Evolutionary conservation across 2,113 vertebrate species (phyloP).

Genomic region (Lucifuga dentata): DNA sequence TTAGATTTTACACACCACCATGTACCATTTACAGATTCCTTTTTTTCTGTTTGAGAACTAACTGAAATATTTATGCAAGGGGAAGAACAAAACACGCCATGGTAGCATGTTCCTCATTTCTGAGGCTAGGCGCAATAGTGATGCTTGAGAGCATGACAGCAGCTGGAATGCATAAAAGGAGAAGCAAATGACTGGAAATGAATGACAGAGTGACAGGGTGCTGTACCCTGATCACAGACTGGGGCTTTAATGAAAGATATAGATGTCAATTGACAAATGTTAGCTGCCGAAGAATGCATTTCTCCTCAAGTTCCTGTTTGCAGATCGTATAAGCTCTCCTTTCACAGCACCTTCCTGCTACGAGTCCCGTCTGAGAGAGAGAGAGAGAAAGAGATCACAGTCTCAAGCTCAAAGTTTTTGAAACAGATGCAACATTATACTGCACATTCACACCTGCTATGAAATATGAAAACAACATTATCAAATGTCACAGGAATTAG

Average conservation of each 20-base stretch:
- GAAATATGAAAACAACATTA: not conserved
- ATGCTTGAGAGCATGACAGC: too few relatives aligned
- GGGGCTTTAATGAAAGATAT: constrained; percentile 6
- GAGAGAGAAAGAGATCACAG: constrained; percentile 6
- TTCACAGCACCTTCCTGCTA: not conserved
- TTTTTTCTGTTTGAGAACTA: not conserved
- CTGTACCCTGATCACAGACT: not conserved
- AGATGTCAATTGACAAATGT: constrained; percentile 2
- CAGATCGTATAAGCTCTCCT: constrained; percentile 4
- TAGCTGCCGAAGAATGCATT: not conserved
- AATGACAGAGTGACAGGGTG: too few relatives aligned
- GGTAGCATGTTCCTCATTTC: too few relatives aligned
- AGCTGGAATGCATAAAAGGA: too few relatives aligned
- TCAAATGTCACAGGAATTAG: constrained; percentile 17
- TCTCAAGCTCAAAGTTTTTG: not conserved
- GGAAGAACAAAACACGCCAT: too few relatives aligned
- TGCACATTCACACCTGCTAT: not conserved
- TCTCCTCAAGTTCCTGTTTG: not conserved
- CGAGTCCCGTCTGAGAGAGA: not conserved
- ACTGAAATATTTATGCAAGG: not conserved
- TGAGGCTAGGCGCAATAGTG: too few relatives aligned
- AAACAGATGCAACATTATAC: constrained; percentile 16
- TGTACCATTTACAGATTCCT: not conserved
- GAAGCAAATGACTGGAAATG: too few relatives aligned
- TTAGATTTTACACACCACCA: not conserved